Evolutionary conservation across 2,113 vertebrate species (phyloP).

Genomic region (Thermophis baileyi): DNA sequence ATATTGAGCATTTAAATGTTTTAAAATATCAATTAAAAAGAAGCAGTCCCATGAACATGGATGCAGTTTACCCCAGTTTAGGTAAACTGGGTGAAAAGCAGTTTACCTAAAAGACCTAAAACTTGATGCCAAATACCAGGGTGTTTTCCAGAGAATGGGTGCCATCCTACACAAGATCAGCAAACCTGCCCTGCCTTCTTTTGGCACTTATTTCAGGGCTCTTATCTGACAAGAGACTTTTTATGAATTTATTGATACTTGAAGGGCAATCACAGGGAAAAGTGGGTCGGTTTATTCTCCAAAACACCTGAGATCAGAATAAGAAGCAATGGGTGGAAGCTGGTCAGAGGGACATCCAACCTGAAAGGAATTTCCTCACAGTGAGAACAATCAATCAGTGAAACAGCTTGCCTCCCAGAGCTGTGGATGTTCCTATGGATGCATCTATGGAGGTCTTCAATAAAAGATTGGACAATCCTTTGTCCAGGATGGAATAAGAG

Average conservation of each 20-base stretch:
- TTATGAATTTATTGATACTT: not conserved
- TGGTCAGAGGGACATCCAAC: not conserved
- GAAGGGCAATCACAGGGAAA: not conserved
- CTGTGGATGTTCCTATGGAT: not conserved
- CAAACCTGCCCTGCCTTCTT: not conserved
- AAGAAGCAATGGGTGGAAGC: not conserved
- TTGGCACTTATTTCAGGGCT: not conserved
- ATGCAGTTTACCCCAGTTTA: not conserved
- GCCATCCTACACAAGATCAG: not conserved
- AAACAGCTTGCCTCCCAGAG: not conserved
- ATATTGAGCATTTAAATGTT: not conserved
- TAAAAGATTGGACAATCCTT: not conserved
- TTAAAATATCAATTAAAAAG: not conserved
- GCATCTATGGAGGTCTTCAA: not conserved
- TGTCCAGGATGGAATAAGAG: not conserved
- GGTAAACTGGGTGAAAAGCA: not conserved
- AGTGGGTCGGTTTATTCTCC: not conserved
- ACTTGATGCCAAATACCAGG: not conserved
- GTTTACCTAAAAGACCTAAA: not conserved
- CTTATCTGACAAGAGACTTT: not conserved
- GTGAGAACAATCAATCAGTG: not conserved
- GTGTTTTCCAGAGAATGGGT: not conserved
- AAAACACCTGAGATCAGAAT: not conserved
- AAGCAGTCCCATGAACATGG: not conserved
- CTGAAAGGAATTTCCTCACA: not conserved